A percentile compares a stretch with the other conserved stretches of the same genome.
phyloP scores from a whole-genome alignment of 2,797 vertebrate species.

The Neosilurus mollespiculum region DNA sequence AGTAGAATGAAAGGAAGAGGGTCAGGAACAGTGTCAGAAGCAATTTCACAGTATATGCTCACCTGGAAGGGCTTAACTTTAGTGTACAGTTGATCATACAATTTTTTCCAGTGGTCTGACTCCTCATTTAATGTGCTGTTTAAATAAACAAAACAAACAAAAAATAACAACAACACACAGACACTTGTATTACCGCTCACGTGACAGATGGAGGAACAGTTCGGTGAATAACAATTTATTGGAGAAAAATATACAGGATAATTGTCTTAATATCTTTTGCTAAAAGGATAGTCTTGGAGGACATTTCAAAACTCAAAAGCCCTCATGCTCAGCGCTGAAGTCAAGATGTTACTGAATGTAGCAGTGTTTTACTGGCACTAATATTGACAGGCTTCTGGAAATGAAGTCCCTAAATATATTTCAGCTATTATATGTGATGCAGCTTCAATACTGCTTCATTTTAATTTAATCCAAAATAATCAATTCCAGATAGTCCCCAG shows the following conservation, averaged over 20 bases:
- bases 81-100: conserved; percentile 77
- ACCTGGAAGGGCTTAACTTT: conserved; percentile 87
- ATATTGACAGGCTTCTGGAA: not conserved
- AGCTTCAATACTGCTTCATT: not conserved
- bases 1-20: not conserved
- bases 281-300: not conserved
- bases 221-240: not conserved
- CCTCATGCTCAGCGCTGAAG: not conserved
- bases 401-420: not conserved
- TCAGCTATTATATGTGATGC: not conserved
- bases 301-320: not conserved
- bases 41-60: conserved; percentile 35
- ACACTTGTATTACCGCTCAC: not conserved
- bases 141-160: not conserved
- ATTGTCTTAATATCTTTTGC: not conserved
- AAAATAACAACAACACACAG: not conserved
- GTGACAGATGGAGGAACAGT: not conserved
- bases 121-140: conserved; percentile 57
- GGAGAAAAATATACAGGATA: not conserved
- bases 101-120: conserved; percentile 71
- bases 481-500: not conserved
- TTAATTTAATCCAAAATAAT: conserved; percentile 3
- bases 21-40: not conserved
- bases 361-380: not conserved
- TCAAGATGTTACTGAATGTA: not conserved